Percentiles rank a stretch among this genome's conserved stretches.
Conservation (phyloP, 2,888 invertebrate species). For the Aromia moschata region DNA sequence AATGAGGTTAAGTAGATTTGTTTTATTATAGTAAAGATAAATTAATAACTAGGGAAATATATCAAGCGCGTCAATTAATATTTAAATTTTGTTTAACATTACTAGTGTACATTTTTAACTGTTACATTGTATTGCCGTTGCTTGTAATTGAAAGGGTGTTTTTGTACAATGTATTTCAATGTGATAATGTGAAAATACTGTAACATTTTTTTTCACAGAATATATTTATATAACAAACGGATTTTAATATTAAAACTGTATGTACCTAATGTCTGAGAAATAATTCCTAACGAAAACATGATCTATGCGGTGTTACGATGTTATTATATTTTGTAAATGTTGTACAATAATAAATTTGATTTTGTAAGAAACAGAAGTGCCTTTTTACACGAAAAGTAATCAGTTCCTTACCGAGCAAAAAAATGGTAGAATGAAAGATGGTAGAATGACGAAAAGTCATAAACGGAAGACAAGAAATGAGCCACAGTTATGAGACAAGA, state of each 20-base stretch:
- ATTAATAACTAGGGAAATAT: not conserved
- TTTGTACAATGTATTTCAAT: conserved; percentile 17
- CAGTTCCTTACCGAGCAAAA: too few species aligned
- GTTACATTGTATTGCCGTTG: not conserved
- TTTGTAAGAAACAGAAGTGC: conserved; percentile 11
- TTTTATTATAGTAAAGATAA: not conserved
- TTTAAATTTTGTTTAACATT: not conserved
- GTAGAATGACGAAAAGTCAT: too few species aligned
- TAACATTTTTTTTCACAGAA: conserved; percentile 2
- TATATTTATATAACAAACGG: conserved; percentile 4
- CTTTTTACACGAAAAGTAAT: too few species aligned
- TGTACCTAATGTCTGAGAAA: conserved; percentile 19
- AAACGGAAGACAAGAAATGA: too few species aligned
- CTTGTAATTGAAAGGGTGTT: conserved; percentile 7
- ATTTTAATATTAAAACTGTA: conserved; percentile 17
- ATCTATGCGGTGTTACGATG: conserved; percentile 17
- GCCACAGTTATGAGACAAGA: too few species aligned
- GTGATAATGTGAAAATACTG: conserved; percentile 19
- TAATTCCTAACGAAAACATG: conserved; percentile 18
- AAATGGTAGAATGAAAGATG: too few species aligned
- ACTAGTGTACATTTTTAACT: conserved; percentile 4
- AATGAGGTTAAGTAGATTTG: too few species aligned
- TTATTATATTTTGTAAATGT: conserved; percentile 25
- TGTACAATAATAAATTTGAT: conserved; percentile 22
- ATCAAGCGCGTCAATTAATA: conserved; percentile 6